Base-by-base conservation (phyloP, 2,113 vertebrate genomes). In the Alectura lathami region DNA sequence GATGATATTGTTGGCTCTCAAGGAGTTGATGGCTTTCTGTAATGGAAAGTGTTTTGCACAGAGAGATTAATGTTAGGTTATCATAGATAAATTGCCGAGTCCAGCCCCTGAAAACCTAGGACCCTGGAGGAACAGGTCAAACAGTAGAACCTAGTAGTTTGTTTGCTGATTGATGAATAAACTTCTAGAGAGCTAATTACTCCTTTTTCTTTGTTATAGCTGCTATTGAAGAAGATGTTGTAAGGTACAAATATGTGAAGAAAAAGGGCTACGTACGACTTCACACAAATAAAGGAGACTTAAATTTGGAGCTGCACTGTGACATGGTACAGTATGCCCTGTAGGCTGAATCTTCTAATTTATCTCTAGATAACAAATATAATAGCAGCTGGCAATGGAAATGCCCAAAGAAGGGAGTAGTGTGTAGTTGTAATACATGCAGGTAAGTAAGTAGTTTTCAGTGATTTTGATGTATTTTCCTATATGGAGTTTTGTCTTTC, bases 201-300 rank as follows among this genome's bases (percentile, higher is more conserved):
- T 91, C 30, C 48, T 13, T 77, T 95, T 80, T 94, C 50, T 86
- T 88, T 88, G 22, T 8, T 75, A 24, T 64, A 98, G 98, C 98
- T 32, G 98, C 98, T 83, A 98, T 99, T 13, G 98, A 99, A 0
- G 99, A 99, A 5, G 99, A 99, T 34, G 88, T 98, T 0, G 98
- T 99, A 56, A 98, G 99, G 18, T 99, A 99, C 97, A 96, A 96
- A 20, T 99, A 99, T 1, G 99, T 99, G 94, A 99, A 99, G 98
- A 99, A 99, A 92, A 99, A 99, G 88, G 99, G 99, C 63, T 99
- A 99, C 3, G 98, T 99, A 63, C 98, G 99, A 67, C 97, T 99
- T 16, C 98, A 99, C 95, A 99, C 99, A 9, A 99, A 97, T 95
- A 98, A 98, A 91, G 99, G 99, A 21, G 99, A 99, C 96, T 92